A percentile compares a stretch with the other conserved stretches of the same genome.
phyloP scores from a whole-genome alignment of 2,113 vertebrate genomes.

The Ptyas mucosa region DNA sequence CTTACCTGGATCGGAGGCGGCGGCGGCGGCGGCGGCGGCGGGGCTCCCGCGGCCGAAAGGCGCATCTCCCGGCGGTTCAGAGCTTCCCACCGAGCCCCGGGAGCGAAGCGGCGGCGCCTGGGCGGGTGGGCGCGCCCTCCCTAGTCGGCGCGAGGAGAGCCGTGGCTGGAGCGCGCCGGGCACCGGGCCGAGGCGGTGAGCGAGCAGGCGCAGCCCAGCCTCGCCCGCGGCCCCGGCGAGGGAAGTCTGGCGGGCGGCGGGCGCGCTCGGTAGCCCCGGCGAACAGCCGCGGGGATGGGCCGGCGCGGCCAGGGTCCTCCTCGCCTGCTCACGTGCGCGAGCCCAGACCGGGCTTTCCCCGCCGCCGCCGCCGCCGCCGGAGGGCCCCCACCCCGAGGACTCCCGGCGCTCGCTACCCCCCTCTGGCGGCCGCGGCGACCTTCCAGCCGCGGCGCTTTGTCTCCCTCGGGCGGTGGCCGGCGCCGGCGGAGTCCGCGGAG shows the following conservation, averaged over 20 bases:
- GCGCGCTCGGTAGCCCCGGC: not conserved
- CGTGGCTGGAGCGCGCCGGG: constrained; percentile 16
- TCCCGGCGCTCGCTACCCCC: not conserved
- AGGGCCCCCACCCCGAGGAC: not conserved
- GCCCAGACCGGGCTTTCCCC: constrained; percentile 14
- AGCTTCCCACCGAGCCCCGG: not conserved
- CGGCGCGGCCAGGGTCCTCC: not conserved
- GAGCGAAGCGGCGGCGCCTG: not conserved
- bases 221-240: not conserved
- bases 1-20: constrained; percentile 38
- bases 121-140: not conserved
- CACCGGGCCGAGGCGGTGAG: not conserved
- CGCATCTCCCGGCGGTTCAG: not conserved
- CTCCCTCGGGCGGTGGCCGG: not conserved
- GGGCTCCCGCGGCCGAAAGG: not conserved
- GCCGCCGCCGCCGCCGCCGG: not conserved
- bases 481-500: not conserved
- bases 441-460: not conserved
- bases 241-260: not conserved
- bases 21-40: constrained; percentile 17
- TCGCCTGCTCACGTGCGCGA: not conserved
- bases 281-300: not conserved
- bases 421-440: not conserved
- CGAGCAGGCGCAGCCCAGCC: not conserved
- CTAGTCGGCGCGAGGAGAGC: not conserved